Conservation (phyloP, 1,140 invertebrate genomes). For the Aphaenogaster ashmeadi region DNA sequence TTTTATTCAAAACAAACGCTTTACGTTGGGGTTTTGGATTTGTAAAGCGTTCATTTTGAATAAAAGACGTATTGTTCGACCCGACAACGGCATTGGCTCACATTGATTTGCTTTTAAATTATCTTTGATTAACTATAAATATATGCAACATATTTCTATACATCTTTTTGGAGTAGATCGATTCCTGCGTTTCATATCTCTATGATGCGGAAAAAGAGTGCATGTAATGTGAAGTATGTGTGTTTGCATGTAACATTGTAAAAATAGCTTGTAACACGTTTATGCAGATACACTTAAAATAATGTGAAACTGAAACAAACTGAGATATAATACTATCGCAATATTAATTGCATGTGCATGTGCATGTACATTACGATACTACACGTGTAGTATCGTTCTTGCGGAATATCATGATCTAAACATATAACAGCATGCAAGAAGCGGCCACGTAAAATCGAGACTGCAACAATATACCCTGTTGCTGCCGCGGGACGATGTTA, state of each 20-base stretch:
- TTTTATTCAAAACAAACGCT: too few relatives aligned
- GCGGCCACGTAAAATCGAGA: constrained; percentile 61
- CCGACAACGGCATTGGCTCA: too few relatives aligned
- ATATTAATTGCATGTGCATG: constrained; percentile 24
- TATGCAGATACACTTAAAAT: not conserved
- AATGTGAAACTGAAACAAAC: not conserved
- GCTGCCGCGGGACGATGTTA: constrained; percentile 82
- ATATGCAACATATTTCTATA: constrained; percentile 11
- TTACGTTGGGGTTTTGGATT: too few relatives aligned
- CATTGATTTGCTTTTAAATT: too few relatives aligned
- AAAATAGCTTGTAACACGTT: constrained; percentile 24
- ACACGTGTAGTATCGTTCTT: not conserved
- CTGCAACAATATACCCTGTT: constrained; percentile 82
- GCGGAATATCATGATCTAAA: constrained; percentile 13
- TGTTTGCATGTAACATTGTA: constrained; percentile 4
- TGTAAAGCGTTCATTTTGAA: too few relatives aligned
- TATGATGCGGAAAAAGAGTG: not conserved
- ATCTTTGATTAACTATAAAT: not conserved
- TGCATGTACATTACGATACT: not conserved
- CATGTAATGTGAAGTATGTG: constrained; percentile 6
- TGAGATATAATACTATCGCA: constrained; percentile 31
- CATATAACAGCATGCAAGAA: constrained; percentile 76
- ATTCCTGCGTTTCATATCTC: not conserved
- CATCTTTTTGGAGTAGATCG: not conserved
- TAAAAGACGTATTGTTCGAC: too few relatives aligned